phyloP scores from a whole-genome alignment of 1,140 invertebrate genomes.

The Episyrphus balteatus region DNA sequence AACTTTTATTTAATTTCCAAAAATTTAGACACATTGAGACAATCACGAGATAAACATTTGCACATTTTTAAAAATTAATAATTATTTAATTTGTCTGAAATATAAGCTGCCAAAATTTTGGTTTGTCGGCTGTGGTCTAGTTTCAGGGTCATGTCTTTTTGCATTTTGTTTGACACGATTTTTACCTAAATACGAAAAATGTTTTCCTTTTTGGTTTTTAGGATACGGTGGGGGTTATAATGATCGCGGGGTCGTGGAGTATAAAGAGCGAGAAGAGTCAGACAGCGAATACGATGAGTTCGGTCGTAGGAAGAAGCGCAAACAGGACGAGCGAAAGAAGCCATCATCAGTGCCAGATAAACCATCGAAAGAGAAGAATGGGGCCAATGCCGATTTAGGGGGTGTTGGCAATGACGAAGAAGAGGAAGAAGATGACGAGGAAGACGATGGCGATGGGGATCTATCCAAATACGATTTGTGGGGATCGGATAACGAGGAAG shows the following conservation, averaged over 20 bases:
- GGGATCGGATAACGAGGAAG: slow-evolving; percentile 49
- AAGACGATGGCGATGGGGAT: slow-evolving; percentile 60
- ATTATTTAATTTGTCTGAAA: too few relatives aligned
- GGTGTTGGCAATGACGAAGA: slow-evolving; percentile 30
- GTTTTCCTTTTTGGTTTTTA: slow-evolving; percentile 2
- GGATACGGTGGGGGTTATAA: slow-evolving; percentile 86
- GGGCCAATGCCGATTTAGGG: slow-evolving; percentile 25
- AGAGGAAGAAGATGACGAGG: slow-evolving; percentile 46
- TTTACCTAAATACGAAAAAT: slow-evolving; percentile 38
- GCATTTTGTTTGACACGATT: neutral
- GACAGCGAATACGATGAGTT: slow-evolving; percentile 95
- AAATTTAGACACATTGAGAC: too few relatives aligned
- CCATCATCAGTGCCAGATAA: slow-evolving; percentile 34
- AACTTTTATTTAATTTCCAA: too few relatives aligned
- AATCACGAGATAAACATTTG: slow-evolving; percentile 21
- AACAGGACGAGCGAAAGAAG: slow-evolving; percentile 34
- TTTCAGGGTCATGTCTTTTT: neutral
- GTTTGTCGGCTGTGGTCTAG: too few relatives aligned
- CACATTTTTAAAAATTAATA: too few relatives aligned
- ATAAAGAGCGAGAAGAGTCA: slow-evolving; percentile 73
- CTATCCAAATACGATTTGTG: slow-evolving; percentile 73
- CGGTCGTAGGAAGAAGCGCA: slow-evolving; percentile 72
- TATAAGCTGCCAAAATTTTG: too few relatives aligned
- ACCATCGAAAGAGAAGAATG: slow-evolving; percentile 30
- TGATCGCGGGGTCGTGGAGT: slow-evolving; percentile 86